Base-by-base conservation (phyloP, 2,797 vertebrate genomes). In the Lepilemur septentrionalis region DNA sequence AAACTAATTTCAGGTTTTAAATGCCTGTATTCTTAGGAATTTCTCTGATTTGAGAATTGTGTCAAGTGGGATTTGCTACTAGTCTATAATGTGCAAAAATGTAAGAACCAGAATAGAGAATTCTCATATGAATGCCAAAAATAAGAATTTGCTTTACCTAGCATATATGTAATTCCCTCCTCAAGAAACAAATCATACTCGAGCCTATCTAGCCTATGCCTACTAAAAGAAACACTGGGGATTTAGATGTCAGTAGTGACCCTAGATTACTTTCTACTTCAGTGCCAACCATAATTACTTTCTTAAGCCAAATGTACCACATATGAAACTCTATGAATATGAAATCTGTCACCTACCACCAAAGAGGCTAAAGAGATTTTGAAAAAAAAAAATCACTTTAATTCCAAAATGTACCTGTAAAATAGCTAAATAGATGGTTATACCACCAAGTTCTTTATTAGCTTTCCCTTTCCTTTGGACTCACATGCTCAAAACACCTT, bases 1-100 rank as follows among this genome's bases (percentile, higher is more conserved):
- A 76, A 95, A 97, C 86, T 89, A 83, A 97, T 94, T 98, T 97
- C 95, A 96, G 25, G 0, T 98, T 98, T 96, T 97, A 97, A 98
- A 97, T 92, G 97, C 91, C 95, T 98, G 88, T 97, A 93, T 70
- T 52, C 81, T 97, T 89, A 93, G 91, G 15, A 91, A 91, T 7
- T 92, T 61, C 87, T 79, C 65, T 90, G 91, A 96, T 88, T 95
- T 93, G 82, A 97, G 59, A 92, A 94, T 97, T 52, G 9, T 61
- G 55, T 83, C 82, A 35, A 43, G 82, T 79, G 46, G 94, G 84
- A 97, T 96, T 98, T 97, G 97, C 94, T 95, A 96, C 88, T 46
- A 86, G 80, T 65, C 70, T 80, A 88, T 28, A 46, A 87, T 46
- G 81, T 72, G 35, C 30, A 91, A 97, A 87, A 67, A 69, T 6